These are phyloP conservation scores for Dermatemys mawii DNA, from an alignment of 2,113 vertebrate species.

Conservation along the genomic window DNA sequence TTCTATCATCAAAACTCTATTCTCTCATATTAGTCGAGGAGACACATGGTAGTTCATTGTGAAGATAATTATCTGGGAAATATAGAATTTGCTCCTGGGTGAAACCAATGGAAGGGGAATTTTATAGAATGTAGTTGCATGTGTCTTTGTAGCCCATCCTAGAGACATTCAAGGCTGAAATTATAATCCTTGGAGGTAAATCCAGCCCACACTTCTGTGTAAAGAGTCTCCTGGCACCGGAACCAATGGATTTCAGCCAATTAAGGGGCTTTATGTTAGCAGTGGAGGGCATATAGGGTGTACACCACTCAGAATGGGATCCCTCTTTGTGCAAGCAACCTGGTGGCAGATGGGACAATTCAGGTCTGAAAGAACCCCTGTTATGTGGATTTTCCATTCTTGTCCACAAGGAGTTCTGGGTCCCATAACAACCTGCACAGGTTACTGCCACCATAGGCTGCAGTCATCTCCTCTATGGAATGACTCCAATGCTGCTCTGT, in stretches of 20 bases:
- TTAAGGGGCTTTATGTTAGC: not conserved
- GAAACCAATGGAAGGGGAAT: slow-evolving; percentile 47
- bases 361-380: not conserved
- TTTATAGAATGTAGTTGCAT: slow-evolving; percentile 30
- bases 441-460: not conserved
- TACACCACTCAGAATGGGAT: not conserved
- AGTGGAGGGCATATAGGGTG: not conserved
- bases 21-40: slow-evolving; percentile 9
- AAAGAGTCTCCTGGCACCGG: not conserved
- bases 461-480: not conserved
- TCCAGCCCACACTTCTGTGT: not conserved
- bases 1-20: slow-evolving; percentile 6
- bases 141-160: slow-evolving; percentile 25
- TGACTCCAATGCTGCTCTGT: not conserved
- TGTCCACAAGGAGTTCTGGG: not conserved
- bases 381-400: not conserved
- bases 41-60: slow-evolving; percentile 13
- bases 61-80: slow-evolving; percentile 54
- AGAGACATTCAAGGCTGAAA: slow-evolving; percentile 1
- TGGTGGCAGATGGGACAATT: not conserved
- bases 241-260: not conserved
- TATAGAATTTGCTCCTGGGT: slow-evolving; percentile 22
- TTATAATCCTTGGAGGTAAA: not conserved
- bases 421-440: not conserved
- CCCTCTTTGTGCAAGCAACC: not conserved